phyloP scores from a whole-genome alignment of 64 coral and sea anemone species.

The Stichodactyla mertensii region DNA sequence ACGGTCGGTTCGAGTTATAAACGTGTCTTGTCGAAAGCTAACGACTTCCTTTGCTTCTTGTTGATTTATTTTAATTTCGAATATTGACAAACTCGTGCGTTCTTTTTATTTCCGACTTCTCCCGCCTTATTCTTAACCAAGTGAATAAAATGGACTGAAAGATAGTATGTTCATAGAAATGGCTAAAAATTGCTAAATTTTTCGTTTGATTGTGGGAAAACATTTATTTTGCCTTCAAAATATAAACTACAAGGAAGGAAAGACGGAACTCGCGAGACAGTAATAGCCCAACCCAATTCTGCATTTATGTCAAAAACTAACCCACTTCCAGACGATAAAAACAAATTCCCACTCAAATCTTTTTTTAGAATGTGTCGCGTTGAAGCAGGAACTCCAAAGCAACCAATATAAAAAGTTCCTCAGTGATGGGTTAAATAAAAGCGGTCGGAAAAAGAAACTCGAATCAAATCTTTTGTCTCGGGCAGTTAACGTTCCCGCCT shows the following conservation, averaged over 20 bases:
- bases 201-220: no score
- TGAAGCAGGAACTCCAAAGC: neutral
- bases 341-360: neutral
- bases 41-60: neutral
- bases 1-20: neutral
- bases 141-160: neutral
- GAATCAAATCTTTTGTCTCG: conserved; percentile 14
- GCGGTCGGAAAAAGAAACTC: conserved; percentile 9
- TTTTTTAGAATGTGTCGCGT: neutral
- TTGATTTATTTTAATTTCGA: neutral
- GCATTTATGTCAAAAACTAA: neutral
- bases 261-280: no score
- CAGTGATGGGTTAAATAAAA: neutral
- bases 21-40: neutral
- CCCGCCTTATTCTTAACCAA: neutral
- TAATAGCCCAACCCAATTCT: neutral
- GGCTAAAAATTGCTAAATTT: no score
- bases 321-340: neutral
- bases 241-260: no score
- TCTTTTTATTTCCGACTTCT: neutral
- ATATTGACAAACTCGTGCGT: neutral
- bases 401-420: conserved; percentile 1
- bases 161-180: no score
- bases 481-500: conserved; percentile 34
- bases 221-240: no score